Base-by-base conservation (phyloP, 2,113 vertebrate species). In the Lagopus muta region DNA sequence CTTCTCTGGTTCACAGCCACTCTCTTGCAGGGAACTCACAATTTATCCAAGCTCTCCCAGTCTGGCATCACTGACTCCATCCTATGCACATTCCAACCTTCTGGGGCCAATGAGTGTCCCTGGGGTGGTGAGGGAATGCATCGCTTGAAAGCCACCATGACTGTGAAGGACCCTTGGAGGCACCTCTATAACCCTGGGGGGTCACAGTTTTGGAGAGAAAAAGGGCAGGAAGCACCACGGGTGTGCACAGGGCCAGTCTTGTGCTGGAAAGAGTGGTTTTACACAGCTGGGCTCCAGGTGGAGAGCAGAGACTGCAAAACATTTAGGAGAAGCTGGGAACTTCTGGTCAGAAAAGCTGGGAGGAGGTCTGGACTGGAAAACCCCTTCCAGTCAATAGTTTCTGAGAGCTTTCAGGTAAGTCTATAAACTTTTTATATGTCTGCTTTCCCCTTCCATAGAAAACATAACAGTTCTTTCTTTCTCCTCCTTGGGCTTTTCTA, bases 351-450 rank as follows among this genome's bases (percentile, higher is more conserved):
- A 91, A 91, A 55, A 11, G 32, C 34, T 70, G 38, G 58, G 21
- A 94, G 85, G 76, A 89, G 13, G 19, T 58, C 79, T 79, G 54
- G 62, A 28, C 24, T 80, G 22, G 45, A 83, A 83, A 42, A 36
- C 3, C 55, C n/a, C 24, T 90, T 90, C n/a, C 4, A 18, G 6
- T 64, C 38, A 48, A 57, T 5, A 50, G 12, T 34, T 25, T 45
- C 86, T 61, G 43, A 78, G 20, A 64, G 14, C 69, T 57, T 92
- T 80, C 52, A 38, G 8, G 8, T 60, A 93, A 73, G 45, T 74
- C 45, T 85, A 55, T 27, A 71, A 86, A 80, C 8, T 55, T 85
- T 70, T 70, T 32, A 17, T 36, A 32, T 4, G 55, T 50, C 19
- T 82, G 8, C 5, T 62, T 79, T 74, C 86, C 60, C 9, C 32